Evolutionary conservation across 2,797 vertebrate genomes (phyloP), one percentile per base, ranked within the genome.

Genomic region (Acipenser transmontanus): DNA sequence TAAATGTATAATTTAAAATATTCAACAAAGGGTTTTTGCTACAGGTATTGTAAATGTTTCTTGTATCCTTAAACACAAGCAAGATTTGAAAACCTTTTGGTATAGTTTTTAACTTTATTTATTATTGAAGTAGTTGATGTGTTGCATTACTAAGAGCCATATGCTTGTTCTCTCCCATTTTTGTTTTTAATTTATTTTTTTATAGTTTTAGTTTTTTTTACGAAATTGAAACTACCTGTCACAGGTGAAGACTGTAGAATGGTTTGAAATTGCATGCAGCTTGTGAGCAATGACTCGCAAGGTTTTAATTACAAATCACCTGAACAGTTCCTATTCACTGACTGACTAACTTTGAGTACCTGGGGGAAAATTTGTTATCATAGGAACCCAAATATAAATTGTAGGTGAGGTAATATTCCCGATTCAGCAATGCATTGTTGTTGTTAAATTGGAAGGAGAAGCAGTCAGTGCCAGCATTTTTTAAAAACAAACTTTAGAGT

Each of bases 51-150:
- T 93, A 92, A 92, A 91, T 93, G 87, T 91, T 89, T 89, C 88
- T 86, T 90, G 88, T 93, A 88, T 90, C 87, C 85, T 89, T 88
- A 79, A 88, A 84, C 78, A 75, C 78, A 81, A 92, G 89, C 87
- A 83, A 84, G 85, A 86, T 86, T 83, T 87, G 88, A 89, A 87
- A 84, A 88, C 81, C 86, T 74, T 34, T 92, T 85, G 84, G 82
- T 91, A 91, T 90, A 87, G 82, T 89, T 92, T 92, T 90, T 88
- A 90, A 91, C 75, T 83, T 89, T 93, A 94, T 94, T 96, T 95
- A 94, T 94, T 94, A 87, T 89, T 82, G 76, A 70, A 82, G 82
- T 89, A 87, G 88, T 86, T 85, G 84, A 83, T 86, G 82, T 82
- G 78, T 87, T 84, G 83, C 84, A 85, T 92, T 88, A 77, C 78